Evolutionary conservation across 1,140 invertebrate genomes (phyloP).

Genomic region (Drepana arcuata): DNA sequence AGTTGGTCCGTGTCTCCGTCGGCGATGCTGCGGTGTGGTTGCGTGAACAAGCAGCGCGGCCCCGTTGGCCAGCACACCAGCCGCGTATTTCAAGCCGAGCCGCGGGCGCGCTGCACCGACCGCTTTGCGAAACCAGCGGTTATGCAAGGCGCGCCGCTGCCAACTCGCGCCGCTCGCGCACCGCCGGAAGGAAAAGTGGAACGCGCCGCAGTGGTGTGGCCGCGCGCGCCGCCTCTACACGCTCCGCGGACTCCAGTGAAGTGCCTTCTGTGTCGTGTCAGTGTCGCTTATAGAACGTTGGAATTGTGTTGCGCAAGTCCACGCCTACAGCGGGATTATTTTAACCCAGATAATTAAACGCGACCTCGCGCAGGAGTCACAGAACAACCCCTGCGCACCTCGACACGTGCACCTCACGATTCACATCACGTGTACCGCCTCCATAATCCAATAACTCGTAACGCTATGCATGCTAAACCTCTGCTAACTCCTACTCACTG

Average conservation of each 20-base stretch:
- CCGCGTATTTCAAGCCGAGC: slow-evolving; percentile 35
- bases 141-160: slow-evolving; percentile 65
- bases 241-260: slow-evolving; percentile 46
- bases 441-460: slow-evolving; percentile 23
- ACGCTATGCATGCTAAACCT: slow-evolving; percentile 24
- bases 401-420: slow-evolving; percentile 29
- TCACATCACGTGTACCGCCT: slow-evolving; percentile 27
- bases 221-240: slow-evolving; percentile 60
- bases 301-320: slow-evolving; percentile 60
- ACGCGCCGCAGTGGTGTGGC: slow-evolving; percentile 61
- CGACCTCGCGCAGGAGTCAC: slow-evolving; percentile 26
- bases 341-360: slow-evolving; percentile 54
- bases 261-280: slow-evolving; percentile 60
- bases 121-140: slow-evolving; percentile 63
- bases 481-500: neutral
- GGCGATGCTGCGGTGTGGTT: slow-evolving; percentile 15
- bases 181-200: slow-evolving; percentile 70
- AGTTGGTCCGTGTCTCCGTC: slow-evolving; percentile 4
- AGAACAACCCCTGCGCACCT: slow-evolving; percentile 25
- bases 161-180: slow-evolving; percentile 56
- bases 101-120: slow-evolving; percentile 49
- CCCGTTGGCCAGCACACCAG: slow-evolving; percentile 30
- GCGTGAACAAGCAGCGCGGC: slow-evolving; percentile 33
- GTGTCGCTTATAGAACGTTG: slow-evolving; percentile 65
- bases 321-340: slow-evolving; percentile 63